Evolutionary conservation across 2,797 vertebrate species (phyloP), one percentile per base, ranked within the genome.

Genomic region (Enteromius thamalakanensis): DNA sequence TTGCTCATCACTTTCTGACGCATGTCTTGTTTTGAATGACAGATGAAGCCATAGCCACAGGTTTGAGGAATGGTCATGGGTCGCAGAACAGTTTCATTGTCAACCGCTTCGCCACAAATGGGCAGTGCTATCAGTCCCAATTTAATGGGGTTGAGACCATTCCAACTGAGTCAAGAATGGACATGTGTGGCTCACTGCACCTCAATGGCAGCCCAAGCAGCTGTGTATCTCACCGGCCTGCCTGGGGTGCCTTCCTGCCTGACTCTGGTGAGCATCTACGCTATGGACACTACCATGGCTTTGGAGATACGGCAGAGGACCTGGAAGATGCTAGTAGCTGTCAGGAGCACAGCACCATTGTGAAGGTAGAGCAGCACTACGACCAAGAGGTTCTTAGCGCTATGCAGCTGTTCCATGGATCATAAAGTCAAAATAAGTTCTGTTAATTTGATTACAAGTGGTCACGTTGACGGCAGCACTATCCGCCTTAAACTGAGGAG

Each of bases 281-380:
- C 58, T 99, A 97, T 40, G 97, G 98, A 88, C 96, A 98, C 90
- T 97, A 96, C 77, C 97, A 99, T 4, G 98, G 98, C 34, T 99
- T 97, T 15, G 98, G 98, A 62, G 97, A 99, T 93, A 98, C 97
- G 0, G 98, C 98, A 0, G 98, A 99, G 88, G 97, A 96, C 89
- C 94, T 99, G 89, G 95, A 95, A 0, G 96, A 97, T 79, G 90
- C 93, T 69, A 93, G 91, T 83, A 94, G 93, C 69, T 86, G 89
- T 17, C 75, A 92, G 1, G 95, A 97, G 89, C 94, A 94, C 91
- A 91, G 89, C 86, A 90, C 87, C 84, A 92, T 93, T 17, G 84
- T 95, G 64, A 94, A 88, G 85, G 93, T 91, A 0, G 96, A 95
- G 83, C 93, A 93, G 84, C 90, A 91, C 6, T 95, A 94, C 0